Evolutionary conservation across 2,113 vertebrate species (phyloP).

Genomic region (Hyaena hyaena): DNA sequence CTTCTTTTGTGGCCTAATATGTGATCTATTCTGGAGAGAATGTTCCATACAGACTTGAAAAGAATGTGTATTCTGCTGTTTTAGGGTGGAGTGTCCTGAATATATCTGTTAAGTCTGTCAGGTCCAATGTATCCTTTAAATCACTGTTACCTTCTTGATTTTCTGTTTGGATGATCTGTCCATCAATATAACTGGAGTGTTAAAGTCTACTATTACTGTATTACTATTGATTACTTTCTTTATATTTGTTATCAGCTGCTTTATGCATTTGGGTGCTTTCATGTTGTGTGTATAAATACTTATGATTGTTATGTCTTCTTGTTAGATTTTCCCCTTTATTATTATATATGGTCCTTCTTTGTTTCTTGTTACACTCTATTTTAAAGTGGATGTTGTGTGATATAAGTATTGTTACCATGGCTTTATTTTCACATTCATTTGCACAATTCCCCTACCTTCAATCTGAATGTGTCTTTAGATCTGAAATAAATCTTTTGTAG

Average conservation of each 20-base stretch:
- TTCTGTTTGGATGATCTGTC: not conserved
- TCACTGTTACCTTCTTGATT: not conserved
- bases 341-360: not conserved
- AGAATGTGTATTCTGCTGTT: not conserved
- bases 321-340: not conserved
- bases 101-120: not conserved
- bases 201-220: not conserved
- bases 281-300: not conserved
- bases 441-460: not conserved
- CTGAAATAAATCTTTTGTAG: not conserved
- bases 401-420: not conserved
- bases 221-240: not conserved
- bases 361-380: not conserved
- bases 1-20: not conserved
- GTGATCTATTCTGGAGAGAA: not conserved
- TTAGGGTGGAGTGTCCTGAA: not conserved
- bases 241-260: not conserved
- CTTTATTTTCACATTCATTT: not conserved
- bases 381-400: not conserved
- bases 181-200: not conserved
- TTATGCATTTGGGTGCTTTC: not conserved
- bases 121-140: not conserved
- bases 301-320: not conserved
- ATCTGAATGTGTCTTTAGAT: not conserved
- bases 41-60: not conserved